Conservation (phyloP, 2,797 vertebrate genomes). For the Cirrhinus mrigala region DNA sequence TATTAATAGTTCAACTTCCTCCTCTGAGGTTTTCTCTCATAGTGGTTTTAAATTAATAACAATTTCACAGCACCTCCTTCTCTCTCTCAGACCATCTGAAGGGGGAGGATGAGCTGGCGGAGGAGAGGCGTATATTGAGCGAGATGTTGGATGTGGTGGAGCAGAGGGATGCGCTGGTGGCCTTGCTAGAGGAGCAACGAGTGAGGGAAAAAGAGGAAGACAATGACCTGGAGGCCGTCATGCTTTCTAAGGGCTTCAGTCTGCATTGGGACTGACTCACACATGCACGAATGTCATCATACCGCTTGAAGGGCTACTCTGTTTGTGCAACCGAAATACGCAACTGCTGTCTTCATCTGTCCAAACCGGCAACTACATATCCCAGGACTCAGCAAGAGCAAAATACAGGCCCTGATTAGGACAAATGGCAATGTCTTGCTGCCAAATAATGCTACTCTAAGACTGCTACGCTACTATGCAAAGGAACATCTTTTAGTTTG, state of each 20-base stretch:
- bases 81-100: conserved; percentile 88
- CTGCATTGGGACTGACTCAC: conserved; percentile 85
- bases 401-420: too few relatives aligned
- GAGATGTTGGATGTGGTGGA: conserved; percentile 98
- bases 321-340: conserved; percentile 2
- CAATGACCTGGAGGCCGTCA: conserved; percentile 86
- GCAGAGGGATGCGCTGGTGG: conserved; percentile 90
- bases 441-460: conserved; percentile 52
- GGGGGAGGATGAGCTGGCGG: conserved; percentile 84
- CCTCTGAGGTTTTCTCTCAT: not conserved
- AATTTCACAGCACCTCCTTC: not conserved
- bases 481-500: conserved; percentile 13
- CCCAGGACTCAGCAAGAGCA: too few relatives aligned
- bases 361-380: not conserved
- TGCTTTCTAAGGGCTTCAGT: conserved; percentile 87
- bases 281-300: conserved; percentile 39
- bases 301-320: conserved; percentile 31
- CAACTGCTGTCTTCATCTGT: conserved; percentile 28
- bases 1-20: not conserved
- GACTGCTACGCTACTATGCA: conserved; percentile 52
- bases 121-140: conserved; percentile 90
- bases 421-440: conserved; percentile 39
- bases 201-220: conserved; percentile 89
- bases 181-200: conserved; percentile 91
- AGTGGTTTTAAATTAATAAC: not conserved